Base-by-base conservation (phyloP, 2,888 invertebrate genomes). In the Priocnemis perturbator region DNA sequence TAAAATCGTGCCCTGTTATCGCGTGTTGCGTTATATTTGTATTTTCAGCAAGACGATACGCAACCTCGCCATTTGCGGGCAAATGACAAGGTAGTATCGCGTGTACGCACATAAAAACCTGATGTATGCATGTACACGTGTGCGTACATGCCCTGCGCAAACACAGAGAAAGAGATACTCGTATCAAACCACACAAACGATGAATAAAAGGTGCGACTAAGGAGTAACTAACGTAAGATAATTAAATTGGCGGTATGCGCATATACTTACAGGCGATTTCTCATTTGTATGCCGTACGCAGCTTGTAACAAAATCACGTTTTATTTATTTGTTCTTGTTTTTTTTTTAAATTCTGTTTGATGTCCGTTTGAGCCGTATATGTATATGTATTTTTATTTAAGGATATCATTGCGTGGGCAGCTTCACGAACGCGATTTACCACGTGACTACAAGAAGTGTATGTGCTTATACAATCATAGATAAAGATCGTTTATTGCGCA, bases 291-390 rank as follows among this genome's bases (percentile, higher is more conserved):
- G 72, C 78, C 81, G 72, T 64, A 74, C 71, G 86, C 85, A 85
- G 87, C 87, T 87, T 87, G 87, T 78, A 87, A 87, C 82, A 80
- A 66, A 71, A 59, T 57, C 48, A 47, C 57, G 44, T 19, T 65
- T 52, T 61, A 65, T 48, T 57, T 60, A 65, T 61, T 26, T n/a
- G n/a, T n/a, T n/a, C n/a, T 64, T 63, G 20, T 47, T 55, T 15
- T 11, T 37, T 37, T 11, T 9, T 7, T 3, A 11, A 9, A 37
- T 37, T 1, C 14, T 5, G 14, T 37, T 37, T 37, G n/a, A n/a
- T n/a, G n/a, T n/a, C n/a, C n/a, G n/a, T n/a, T n/a, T n/a, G n/a
- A n/a, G n/a, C n/a, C n/a, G n/a, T n/a, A n/a, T n/a, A n/a, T n/a
- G n/a, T n/a, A n/a, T n/a, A n/a, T n/a, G n/a, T n/a, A n/a, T n/a